phyloP scores from a whole-genome alignment of 2,888 invertebrate species.

The Protodeltote pygarga region DNA sequence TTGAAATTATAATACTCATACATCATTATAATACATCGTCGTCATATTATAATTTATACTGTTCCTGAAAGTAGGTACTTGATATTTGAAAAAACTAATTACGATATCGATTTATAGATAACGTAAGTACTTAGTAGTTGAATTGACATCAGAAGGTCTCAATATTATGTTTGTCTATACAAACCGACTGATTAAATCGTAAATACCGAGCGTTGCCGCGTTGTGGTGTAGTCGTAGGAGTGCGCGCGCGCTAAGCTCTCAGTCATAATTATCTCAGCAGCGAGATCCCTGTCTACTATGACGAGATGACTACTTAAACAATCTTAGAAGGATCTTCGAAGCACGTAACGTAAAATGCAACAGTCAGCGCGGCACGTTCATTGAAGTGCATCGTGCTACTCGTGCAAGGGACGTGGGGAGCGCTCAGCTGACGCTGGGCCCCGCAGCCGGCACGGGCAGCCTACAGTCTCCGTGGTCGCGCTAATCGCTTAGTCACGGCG shows the following conservation, averaged over 20 bases:
- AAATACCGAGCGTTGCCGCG: slow-evolving; percentile 24
- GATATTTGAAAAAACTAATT: background rate
- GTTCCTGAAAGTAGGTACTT: too few species aligned
- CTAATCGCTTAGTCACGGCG: slow-evolving; percentile 74
- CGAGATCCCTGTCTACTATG: slow-evolving; percentile 27
- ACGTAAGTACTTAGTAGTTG: too few species aligned
- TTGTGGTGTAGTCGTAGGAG: slow-evolving; percentile 33
- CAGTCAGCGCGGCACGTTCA: slow-evolving; percentile 50
- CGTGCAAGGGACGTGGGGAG: slow-evolving; percentile 48
- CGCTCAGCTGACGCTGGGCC: slow-evolving; percentile 47
- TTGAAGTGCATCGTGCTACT: slow-evolving; percentile 58
- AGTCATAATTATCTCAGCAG: slow-evolving; percentile 25
- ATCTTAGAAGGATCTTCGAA: slow-evolving; percentile 24
- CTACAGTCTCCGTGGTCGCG: slow-evolving; percentile 52
- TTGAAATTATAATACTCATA: too few species aligned
- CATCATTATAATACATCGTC: too few species aligned
- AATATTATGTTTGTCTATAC: slow-evolving; percentile 37
- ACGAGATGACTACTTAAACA: slow-evolving; percentile 25
- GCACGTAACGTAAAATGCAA: slow-evolving; percentile 34
- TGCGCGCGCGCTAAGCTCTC: slow-evolving; percentile 46
- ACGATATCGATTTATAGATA: too few species aligned
- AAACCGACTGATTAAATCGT: slow-evolving; percentile 40
- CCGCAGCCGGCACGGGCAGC: slow-evolving; percentile 36
- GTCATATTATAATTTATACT: too few species aligned
- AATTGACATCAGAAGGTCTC: slow-evolving; percentile 26